These are phyloP conservation scores for Euplagia quadripunctaria DNA, from an alignment of 2,888 invertebrate genomes.

Conservation along the genomic window DNA sequence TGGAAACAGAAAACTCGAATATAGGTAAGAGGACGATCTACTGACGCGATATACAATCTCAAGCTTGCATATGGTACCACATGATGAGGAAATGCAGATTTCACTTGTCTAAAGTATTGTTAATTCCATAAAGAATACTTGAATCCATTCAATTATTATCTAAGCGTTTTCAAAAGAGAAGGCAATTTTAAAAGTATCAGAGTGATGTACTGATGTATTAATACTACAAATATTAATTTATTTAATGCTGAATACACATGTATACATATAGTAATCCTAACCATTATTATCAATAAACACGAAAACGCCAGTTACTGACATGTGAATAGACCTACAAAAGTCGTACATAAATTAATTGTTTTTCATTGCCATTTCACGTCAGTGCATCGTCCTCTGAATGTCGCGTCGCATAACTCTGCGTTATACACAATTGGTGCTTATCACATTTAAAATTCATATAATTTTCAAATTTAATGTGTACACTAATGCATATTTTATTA, in stretches of 20 bases:
- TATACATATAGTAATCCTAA: not conserved
- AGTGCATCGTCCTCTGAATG: not conserved
- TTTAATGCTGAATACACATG: too few species aligned
- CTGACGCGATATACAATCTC: too few species aligned
- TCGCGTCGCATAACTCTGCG: not conserved
- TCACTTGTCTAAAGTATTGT: too few species aligned
- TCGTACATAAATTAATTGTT: not conserved
- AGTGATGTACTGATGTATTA: not conserved
- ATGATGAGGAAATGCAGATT: too few species aligned
- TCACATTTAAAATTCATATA: constrained; percentile 26
- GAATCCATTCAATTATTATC: too few species aligned
- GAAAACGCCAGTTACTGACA: too few species aligned
- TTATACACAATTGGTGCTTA: constrained; percentile 20
- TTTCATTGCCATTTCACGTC: not conserved
- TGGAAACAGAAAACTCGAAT: not conserved
- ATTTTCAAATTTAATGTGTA: constrained; percentile 18
- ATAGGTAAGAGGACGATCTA: not conserved
- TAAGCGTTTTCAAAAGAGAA: not conserved
- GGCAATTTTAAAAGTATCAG: not conserved
- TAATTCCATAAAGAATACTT: too few species aligned
- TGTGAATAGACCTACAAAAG: not conserved
- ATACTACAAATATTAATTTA: not conserved
- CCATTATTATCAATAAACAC: too few species aligned
- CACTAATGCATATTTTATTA: constrained; percentile 19
- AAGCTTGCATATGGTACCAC: too few species aligned